Base-by-base conservation (phyloP, 2,113 vertebrate genomes). In the Climacteris rufus region DNA sequence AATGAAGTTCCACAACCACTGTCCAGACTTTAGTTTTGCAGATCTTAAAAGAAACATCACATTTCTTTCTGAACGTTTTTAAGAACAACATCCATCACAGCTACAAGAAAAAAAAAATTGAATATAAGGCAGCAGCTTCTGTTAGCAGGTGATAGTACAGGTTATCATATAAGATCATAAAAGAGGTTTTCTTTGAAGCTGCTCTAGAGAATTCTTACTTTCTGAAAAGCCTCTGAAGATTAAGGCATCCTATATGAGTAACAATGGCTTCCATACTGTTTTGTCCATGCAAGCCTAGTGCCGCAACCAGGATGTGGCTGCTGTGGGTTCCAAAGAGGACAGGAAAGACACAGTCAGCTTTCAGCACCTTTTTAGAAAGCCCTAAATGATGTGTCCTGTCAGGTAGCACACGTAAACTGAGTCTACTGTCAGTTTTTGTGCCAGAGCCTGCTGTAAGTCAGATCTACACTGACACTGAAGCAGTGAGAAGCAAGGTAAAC, bases 91-190 rank as follows among this genome's bases (percentile, higher is more conserved):
- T 16, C 33, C 27, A 25, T 56, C 25, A 37, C 33, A 78, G 18
- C 16, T 49, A 20, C 16, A 83, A 80, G 2, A 19, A 54, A 78
- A 56, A 54, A 21, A 2, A 1, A n/a, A 0, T 6, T 20, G 33
- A 45, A 30, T 1, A 15, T 6, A 52, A 92, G 10, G 42, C 20
- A 77, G 23, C 28, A 69, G 18, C 39, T 81, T 56, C 11, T 80
- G 20, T 33, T 53, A 74, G 39, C 15, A 71, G 24, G 13, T 21
- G 13, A 30, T 13, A 28, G 10, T 35, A n/a, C 17, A 49, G 10
- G 8, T 65, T 61, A 42, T 12, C 0, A 0, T 24, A 1, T 5
- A 42, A 3, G 22, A 50, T 16, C 31, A 56, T n/a, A n/a, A n/a
- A n/a, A n/a, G 13, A 13, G 12, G 4, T 21, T 31, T 76, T 54